Evolutionary conservation across 2,113 vertebrate species (phyloP).

Genomic region (Rhinichthys klamathensis): DNA sequence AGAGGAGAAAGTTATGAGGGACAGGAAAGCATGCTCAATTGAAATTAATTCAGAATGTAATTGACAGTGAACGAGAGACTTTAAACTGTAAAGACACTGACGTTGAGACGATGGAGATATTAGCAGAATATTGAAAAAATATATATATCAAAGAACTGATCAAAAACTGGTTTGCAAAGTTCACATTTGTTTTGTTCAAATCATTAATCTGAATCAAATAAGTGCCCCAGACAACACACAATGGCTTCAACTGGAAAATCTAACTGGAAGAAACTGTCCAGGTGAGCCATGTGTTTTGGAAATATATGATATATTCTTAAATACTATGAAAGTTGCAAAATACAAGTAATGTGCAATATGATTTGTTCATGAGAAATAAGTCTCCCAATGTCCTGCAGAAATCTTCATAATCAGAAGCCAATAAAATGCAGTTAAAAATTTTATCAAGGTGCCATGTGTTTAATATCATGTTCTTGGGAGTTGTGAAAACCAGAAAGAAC

Average conservation of each 20-base stretch:
- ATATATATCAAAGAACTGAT: no score
- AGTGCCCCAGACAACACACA: not conserved
- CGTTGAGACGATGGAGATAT: no score
- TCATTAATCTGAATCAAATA: no score
- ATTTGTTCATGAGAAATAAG: not conserved
- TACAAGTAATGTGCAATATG: not conserved
- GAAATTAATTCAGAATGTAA: no score
- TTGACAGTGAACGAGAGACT: no score
- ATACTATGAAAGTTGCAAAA: not conserved
- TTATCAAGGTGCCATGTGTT: not conserved
- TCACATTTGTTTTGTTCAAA: no score
- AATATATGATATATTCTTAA: not conserved
- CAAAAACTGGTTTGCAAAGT: no score
- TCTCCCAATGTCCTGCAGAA: not conserved
- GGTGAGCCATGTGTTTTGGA: not conserved
- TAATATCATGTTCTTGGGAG: not conserved
- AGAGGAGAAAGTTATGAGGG: not conserved
- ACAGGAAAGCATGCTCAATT: no score
- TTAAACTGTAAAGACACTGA: no score
- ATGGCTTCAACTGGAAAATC: not conserved
- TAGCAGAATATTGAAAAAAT: no score
- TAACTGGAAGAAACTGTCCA: not conserved
- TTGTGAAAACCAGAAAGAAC: not conserved
- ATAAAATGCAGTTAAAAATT: not conserved
- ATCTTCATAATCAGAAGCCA: not conserved